Conservation (phyloP, 2,888 invertebrate genomes). For the Elegia similella region DNA sequence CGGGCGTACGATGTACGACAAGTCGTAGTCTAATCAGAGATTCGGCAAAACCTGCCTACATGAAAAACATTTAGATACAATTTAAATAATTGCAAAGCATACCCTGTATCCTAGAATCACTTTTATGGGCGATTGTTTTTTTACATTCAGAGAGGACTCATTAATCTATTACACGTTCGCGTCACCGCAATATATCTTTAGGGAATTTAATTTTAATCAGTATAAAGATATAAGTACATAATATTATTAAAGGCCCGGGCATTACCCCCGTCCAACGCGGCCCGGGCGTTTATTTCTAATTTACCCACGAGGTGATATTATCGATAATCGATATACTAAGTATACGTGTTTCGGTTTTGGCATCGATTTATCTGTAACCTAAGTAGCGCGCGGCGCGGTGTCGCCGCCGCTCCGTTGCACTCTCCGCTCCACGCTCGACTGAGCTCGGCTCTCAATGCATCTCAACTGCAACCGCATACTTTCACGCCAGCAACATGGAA, state of each 20-base stretch:
- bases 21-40: conserved; percentile 52
- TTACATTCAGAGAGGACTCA: conserved; percentile 76
- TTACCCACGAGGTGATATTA: conserved; percentile 72
- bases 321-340: conserved; percentile 70
- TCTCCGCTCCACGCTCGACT: conserved; percentile 35
- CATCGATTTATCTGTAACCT: conserved; percentile 74
- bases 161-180: conserved; percentile 72
- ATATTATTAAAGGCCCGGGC: conserved; percentile 58
- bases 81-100: conserved; percentile 95
- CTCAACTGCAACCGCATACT: conserved; percentile 24
- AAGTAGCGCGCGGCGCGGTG: conserved; percentile 46
- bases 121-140: conserved; percentile 83
- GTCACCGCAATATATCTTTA: conserved; percentile 71
- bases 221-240: conserved; percentile 73
- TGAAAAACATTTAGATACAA: conserved; percentile 83
- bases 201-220: conserved; percentile 68
- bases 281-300: conserved; percentile 62
- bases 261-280: conserved; percentile 34
- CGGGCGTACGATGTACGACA: conserved; percentile 44
- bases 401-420: conserved; percentile 35
- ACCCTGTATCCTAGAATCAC: conserved; percentile 96
- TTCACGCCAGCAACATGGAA: not conserved
- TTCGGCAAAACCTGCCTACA: conserved; percentile 69
- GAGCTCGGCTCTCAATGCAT: conserved; percentile 33
- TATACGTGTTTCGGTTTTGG: conserved; percentile 76